Evolutionary conservation across 1,140 invertebrate genomes (phyloP), one percentile per base, ranked within the genome.

Genomic region (Nephila pilipes): DNA sequence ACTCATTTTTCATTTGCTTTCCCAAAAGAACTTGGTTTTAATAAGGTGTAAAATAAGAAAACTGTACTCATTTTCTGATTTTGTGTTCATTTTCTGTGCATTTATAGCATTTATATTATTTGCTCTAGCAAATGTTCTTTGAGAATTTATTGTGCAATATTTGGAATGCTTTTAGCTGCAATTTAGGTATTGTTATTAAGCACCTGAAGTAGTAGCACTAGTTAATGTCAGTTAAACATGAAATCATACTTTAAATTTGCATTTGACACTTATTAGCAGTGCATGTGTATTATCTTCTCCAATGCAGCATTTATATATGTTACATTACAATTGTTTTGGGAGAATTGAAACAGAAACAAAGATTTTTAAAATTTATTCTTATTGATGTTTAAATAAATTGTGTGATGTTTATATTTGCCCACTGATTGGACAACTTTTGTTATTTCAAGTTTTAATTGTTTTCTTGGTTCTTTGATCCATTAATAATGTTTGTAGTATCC

Each of bases 161-260:
- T n/a, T 18, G n/a, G 8, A 46, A 69, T 32, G 29, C 65, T 69
- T 69, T 63, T 69, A 32, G n/a, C 14, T 12, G 16, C 25, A 69
- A 69, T 25, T 69, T 69, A 69, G 65, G 65, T 29, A 69, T 69
- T 69, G 65, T 69, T 69, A 69, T 32, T 16, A 25, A 69, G 29
- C 65, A 69, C 65, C 32, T 69, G 65, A 25, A 69, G 14, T 69
- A 69, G 29, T 69, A 32, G 65, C 65, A 69, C 65, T 69, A 69
- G 65, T 69, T 69, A 69, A 69, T 32, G 65, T 69, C n/a, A 25
- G 25, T 69, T 69, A 29, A 12, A 16, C 25, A 18, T 69, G 8
- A 69, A 69, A 32, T 22, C 63, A 65, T 69, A 10, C 32, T 69
- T 69, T 69, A 32, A 69, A 69, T 16, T 25, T 29, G 65, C 65